Evolutionary conservation across 2,888 invertebrate species (phyloP).

Genomic region (Hartigia nigra): DNA sequence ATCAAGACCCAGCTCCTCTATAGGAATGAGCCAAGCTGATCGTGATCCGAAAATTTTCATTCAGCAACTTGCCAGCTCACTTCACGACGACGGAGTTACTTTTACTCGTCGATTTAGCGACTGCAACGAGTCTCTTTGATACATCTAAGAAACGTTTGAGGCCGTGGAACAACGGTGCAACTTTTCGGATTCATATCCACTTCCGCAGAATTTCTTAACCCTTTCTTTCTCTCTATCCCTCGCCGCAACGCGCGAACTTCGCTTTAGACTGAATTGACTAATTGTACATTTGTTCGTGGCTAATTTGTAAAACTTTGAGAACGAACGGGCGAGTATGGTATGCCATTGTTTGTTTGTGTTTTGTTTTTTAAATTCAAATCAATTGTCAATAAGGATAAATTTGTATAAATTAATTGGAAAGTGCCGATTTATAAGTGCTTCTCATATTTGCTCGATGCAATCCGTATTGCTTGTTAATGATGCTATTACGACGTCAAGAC

Average conservation of each 20-base stretch:
- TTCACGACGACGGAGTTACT: not conserved
- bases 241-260: not conserved
- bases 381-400: not conserved
- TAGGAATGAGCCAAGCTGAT: slow-evolving; percentile 5
- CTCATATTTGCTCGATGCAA: not conserved
- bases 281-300: not conserved
- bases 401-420: not conserved
- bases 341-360: not conserved
- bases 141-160: not conserved
- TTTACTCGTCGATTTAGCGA: not conserved
- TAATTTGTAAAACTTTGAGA: not conserved
- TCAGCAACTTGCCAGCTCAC: not conserved
- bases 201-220: not conserved
- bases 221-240: not conserved
- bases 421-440: not conserved
- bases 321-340: not conserved
- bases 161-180: not conserved
- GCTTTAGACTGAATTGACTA: not conserved
- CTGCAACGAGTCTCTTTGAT: not conserved
- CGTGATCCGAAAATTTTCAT: not conserved
- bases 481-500: not conserved
- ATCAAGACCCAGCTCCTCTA: slow-evolving; percentile 13
- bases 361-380: not conserved
- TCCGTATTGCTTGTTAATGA: not conserved
- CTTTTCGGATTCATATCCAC: not conserved